phyloP scores from a whole-genome alignment of 2,888 invertebrate genomes.

The Caenorhabditis virilis region DNA sequence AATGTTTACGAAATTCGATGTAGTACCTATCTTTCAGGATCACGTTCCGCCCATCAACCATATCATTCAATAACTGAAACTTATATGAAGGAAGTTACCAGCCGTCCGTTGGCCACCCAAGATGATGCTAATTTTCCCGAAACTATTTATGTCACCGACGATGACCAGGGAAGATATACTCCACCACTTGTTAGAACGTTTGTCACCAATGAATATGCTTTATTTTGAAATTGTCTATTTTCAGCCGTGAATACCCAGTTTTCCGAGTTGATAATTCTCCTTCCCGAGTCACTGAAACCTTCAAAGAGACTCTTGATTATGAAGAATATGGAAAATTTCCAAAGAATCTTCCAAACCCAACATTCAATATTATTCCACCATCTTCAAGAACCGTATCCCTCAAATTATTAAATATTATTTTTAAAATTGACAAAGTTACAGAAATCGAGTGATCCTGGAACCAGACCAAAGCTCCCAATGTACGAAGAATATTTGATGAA shows the following conservation, averaged over 20 bases:
- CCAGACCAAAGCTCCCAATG: neutral
- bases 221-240: no score
- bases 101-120: neutral
- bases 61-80: constrained; percentile 5
- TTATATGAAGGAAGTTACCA: constrained; percentile 1
- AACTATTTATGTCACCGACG: neutral
- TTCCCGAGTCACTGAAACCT: neutral
- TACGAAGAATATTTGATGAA: neutral
- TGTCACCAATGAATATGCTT: neutral
- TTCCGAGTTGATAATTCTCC: neutral
- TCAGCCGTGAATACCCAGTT: neutral
- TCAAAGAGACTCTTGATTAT: neutral
- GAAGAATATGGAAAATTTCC: neutral
- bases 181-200: neutral
- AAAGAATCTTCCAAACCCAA: neutral
- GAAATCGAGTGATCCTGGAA: neutral
- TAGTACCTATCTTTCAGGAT: neutral
- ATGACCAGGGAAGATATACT: neutral
- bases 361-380: constrained; percentile 2
- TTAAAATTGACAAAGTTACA: no score
- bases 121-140: neutral
- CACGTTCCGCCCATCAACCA: neutral
- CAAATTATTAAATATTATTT: no score
- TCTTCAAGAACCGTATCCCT: neutral
- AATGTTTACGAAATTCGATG: no score